Conservation (phyloP, 2,113 vertebrate species). For the Forbesichthys papilliferus region DNA sequence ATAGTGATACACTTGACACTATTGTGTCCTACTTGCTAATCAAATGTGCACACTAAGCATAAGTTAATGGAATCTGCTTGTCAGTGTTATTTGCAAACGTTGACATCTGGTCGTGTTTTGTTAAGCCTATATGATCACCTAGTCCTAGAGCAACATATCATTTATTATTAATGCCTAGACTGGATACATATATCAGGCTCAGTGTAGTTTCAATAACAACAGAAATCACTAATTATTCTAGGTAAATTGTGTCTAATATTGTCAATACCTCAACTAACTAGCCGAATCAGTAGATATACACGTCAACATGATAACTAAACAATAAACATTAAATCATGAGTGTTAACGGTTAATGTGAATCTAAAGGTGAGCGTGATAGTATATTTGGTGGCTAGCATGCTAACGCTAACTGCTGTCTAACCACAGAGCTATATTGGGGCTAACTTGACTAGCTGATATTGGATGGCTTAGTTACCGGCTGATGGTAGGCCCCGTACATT, state of each 20-base stretch:
- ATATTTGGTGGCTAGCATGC: constrained; percentile 26
- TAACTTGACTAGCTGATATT: constrained; percentile 6
- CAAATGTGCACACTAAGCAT: background rate
- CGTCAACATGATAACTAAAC: background rate
- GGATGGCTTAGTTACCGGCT: constrained; percentile 45
- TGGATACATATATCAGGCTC: no score
- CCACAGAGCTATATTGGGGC: background rate
- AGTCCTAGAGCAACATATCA: no score
- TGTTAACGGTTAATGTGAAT: background rate
- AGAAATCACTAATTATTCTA: background rate
- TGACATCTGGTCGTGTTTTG: no score
- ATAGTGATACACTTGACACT: background rate
- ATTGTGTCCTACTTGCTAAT: background rate
- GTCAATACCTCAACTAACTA: background rate
- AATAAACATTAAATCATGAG: background rate
- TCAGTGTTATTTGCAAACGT: no score
- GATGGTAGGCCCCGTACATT: constrained; percentile 61
- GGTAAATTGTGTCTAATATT: no score
- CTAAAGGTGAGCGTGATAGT: no score
- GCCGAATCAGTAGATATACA: background rate
- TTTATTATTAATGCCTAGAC: no score
- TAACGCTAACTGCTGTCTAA: background rate
- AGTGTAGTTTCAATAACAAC: no score
- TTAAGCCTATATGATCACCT: no score
- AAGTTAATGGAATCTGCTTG: background rate